Base-by-base conservation (phyloP, 2,113 vertebrate species). In the Caranx melampygus region DNA sequence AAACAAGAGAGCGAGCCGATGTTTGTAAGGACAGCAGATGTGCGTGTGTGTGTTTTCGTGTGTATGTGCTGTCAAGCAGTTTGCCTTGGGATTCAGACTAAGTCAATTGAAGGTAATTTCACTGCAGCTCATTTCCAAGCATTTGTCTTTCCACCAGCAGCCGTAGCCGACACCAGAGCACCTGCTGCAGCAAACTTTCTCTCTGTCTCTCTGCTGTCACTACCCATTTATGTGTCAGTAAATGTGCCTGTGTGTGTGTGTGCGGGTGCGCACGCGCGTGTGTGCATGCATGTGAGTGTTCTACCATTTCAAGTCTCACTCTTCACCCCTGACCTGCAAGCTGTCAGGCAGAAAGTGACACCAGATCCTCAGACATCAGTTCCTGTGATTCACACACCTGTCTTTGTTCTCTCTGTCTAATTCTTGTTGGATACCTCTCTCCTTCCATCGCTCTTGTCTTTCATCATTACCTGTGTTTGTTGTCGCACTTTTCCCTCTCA, bases 71-170 rank as follows among this genome's bases (percentile, higher is more conserved):
- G 55, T 73, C 65, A 34, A 55, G 49, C 60, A 60, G 20, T 55
- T 80, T 80, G 76, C 75, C 35, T 45, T 75, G 81, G 72, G 84
- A 86, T 76, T 83, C 60, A 81, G 55, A 47, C 59, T 65, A 71
- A 87, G 54, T 70, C 73, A 84, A 62, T 85, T 72, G 65, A 86
- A 84, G 73, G 63, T 85, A 74, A 89, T 91, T 89, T 86, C 54
- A 60, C 52, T 71, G 71, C 71, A 73, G 58, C 79, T 76, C 45
- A 73, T 89, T 87, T 88, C 67, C 52, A 72, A 49, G 33, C 55
- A 13, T 77, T 81, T 79, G 75, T 82, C 31, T 79, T 83, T 78
- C 55, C 34, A 68, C 71, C 59, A 49, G 71, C 71, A 81, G 68
- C 26, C 40, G 49, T 31, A 70, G 10, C 45, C 66, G 75, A 86